Evolutionary conservation across 2,113 vertebrate genomes (phyloP).

Genomic region (Collichthys lucidus): DNA sequence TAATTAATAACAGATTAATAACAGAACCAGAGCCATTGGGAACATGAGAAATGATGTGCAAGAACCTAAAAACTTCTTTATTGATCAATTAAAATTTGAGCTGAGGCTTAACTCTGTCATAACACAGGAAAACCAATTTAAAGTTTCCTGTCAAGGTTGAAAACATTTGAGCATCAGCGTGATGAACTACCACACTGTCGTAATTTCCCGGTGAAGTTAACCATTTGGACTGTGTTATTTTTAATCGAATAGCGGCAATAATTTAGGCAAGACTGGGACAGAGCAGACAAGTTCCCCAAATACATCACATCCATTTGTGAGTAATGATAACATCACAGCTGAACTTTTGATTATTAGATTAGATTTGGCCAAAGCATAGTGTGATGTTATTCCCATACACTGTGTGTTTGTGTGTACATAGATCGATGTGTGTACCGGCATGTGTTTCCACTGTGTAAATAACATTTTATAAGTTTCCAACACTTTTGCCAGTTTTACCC

Average conservation of each 20-base stretch:
- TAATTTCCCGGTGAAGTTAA: slow-evolving; percentile 16
- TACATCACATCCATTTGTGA: slow-evolving; percentile 72
- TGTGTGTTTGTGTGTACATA: slow-evolving; percentile 40
- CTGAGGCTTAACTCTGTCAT: not conserved
- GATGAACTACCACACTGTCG: slow-evolving; percentile 15
- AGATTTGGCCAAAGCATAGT: slow-evolving; percentile 42
- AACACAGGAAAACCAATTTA: not conserved
- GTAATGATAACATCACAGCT: slow-evolving; percentile 66
- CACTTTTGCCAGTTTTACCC: slow-evolving; percentile 8
- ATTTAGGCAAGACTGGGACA: slow-evolving; percentile 9
- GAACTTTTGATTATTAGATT: slow-evolving; percentile 70
- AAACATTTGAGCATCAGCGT: not conserved
- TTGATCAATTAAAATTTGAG: not conserved
- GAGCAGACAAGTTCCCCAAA: slow-evolving; percentile 58
- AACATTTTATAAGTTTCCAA: slow-evolving; percentile 15
- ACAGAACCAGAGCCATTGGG: slow-evolving; percentile 30
- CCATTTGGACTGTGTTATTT: slow-evolving; percentile 34
- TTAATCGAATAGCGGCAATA: slow-evolving; percentile 64
- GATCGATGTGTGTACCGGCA: not conserved
- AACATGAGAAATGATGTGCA: slow-evolving; percentile 2
- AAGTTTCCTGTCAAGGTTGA: not conserved
- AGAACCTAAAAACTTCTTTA: not conserved
- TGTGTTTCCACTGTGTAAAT: slow-evolving; percentile 13
- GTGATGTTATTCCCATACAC: slow-evolving; percentile 45
- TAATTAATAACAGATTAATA: no score